Base-by-base conservation (phyloP, 2,797 vertebrate genomes). In the Oreochromis mossambicus region DNA sequence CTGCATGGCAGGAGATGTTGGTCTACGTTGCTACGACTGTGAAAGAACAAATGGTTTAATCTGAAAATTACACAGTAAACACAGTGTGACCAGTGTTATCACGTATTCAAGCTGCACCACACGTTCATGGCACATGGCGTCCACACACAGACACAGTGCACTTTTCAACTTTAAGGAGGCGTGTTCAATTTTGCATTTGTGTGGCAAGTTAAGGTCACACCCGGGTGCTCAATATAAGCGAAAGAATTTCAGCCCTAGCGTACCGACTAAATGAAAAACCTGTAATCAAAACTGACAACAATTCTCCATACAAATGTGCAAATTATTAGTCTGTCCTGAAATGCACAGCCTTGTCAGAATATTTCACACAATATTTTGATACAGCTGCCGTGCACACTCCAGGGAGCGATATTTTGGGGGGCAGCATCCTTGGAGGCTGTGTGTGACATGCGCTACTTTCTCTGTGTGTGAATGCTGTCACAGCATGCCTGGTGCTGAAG, bases 401-500 rank as follows among this genome's bases (percentile, higher is more conserved):
- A 19, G 80, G 76, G 15, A 55, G 15, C 54, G 75, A 78, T 90
- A 81, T 87, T 84, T 89, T 79, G 7, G 63, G 81, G 73, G 68
- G 78, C 63, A 36, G 68, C 50, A 7, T 82, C 5, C 82, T 88
- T 70, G 36, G 82, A 80, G 86, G 86, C 43, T 41, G 63, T 86
- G 83, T 85, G 63, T 79, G 84, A 36, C 84, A 82, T 86, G 90
- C 81, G 81, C 86, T 86, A 17, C 81, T 89, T 85, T 78, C 55
- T 87, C 83, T 88, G 83, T 89, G 90, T 88, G 41, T 29, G 78
- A 38, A 61, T 34, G 78, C 81, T 73, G 86, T 88, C 78, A 32
- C 87, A 86, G 90, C 88, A 82, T 66, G 91, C 15, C 48, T 5
- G 1, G 29, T 48, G 11, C 80, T 92, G 91, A 95, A 76, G 78